Evolutionary conservation across 37 sponge, comb jelly and placozoan species (phyloP), one percentile per base, ranked within the genome.

Genomic region (Crambe crambe): DNA sequence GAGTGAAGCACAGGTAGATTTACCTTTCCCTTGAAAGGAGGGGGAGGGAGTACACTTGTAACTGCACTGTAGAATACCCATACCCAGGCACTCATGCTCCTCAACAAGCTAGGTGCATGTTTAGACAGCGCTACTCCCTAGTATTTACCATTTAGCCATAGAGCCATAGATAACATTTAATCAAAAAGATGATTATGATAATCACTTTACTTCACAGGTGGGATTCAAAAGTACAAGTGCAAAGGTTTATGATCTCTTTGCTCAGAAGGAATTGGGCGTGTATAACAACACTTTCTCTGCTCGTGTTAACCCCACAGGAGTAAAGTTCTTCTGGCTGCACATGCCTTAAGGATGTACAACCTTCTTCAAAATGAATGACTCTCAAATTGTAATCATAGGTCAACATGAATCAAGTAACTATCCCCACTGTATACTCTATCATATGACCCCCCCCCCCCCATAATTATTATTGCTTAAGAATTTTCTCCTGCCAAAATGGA

Each of bases 251-350:
- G 96, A 96, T 71, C 83, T 96, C 35, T 84, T 89, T 56, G 78
- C 56, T 26, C 79, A 81, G 26, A 47, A 80, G 43, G 88, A 87
- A 29, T 42, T 96, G 4, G 96, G 96, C 18, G 37, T 65, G 37
- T 92, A 81, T 71, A 42, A 38, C n/a, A 41, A 59, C 56, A 64
- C 37, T 29, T 70, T 84, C 34, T 57, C 81, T 34, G 62, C 80
- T 32, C n/a, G 38, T 3, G 96, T 96, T 22, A 79, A 93, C 78
- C 93, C 91, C 23, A 54, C 76, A 41, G 94, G 96, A 42, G 94
- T 96, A n/a, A 56, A 66, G 23, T 73, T 96, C 77, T 47, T 96
- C 42, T 83, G 75, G 26, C 70, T 96, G 20, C n/a, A n/a, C 89
- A 87, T 21, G 89, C 96, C 22, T 65, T 65, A 66, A 66, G 26